Conservation (phyloP, 2,113 vertebrate genomes). For the Hemiscyllium ocellatum region DNA sequence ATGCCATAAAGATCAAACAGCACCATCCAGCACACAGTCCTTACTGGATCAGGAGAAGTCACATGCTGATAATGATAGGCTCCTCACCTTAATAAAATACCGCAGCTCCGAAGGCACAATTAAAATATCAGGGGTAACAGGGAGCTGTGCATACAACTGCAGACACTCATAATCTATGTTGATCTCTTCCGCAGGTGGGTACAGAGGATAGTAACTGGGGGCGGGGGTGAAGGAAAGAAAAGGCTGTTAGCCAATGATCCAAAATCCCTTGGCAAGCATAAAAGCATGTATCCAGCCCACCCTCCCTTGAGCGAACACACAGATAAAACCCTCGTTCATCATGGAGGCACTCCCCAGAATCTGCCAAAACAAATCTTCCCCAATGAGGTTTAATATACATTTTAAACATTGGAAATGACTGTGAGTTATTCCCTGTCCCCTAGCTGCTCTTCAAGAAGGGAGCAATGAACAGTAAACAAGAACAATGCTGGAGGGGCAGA, state of each 20-base stretch:
- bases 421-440: background rate
- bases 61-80: background rate
- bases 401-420: background rate
- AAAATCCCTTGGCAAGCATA: background rate
- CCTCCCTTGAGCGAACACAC: background rate
- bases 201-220: slow-evolving; percentile 78
- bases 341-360: background rate
- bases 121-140: slow-evolving; percentile 70
- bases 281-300: background rate
- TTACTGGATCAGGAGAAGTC: background rate
- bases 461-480: background rate
- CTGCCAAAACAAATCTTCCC: background rate
- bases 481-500: background rate
- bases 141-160: slow-evolving; percentile 58
- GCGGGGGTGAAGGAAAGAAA: too few relatives aligned
- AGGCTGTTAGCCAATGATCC: too few relatives aligned
- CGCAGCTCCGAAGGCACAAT: slow-evolving; percentile 78
- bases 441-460: background rate
- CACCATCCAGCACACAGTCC: background rate
- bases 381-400: background rate
- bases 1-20: background rate
- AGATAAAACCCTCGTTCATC: background rate
- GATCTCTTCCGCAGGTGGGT: slow-evolving; percentile 77
- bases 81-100: slow-evolving; percentile 79
- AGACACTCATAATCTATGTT: slow-evolving; percentile 76